Conservation (phyloP, 2,888 invertebrate species). For the Drosophila formosana region DNA sequence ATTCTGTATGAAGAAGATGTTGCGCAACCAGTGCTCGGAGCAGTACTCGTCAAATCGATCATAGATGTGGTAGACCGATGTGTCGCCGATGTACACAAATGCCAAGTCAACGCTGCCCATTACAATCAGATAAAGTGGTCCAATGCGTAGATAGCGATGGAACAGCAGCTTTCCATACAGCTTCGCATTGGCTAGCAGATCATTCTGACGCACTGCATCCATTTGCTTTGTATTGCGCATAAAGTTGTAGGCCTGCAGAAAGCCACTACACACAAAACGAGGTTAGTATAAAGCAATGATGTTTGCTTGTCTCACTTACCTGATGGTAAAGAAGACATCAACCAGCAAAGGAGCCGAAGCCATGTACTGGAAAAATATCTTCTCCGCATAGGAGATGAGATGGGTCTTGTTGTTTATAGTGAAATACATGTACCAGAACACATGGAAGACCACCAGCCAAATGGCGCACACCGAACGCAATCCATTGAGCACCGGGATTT, state of each 20-base stretch:
- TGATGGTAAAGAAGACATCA: constrained; percentile 85
- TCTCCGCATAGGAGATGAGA: constrained; percentile 82
- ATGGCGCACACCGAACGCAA: constrained; percentile 83
- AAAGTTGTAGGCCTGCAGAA: constrained; percentile 84
- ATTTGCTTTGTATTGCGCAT: constrained; percentile 80
- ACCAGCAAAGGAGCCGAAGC: constrained; percentile 84
- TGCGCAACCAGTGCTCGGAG: constrained; percentile 84
- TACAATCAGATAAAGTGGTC: constrained; percentile 83
- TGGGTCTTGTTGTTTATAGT: constrained; percentile 84
- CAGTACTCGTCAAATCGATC: constrained; percentile 84
- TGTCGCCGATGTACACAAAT: constrained; percentile 83
- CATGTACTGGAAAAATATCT: constrained; percentile 82
- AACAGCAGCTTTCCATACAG: constrained; percentile 81
- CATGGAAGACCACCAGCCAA: constrained; percentile 84
- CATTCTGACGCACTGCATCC: constrained; percentile 75
- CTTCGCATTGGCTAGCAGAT: constrained; percentile 71
- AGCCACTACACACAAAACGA: constrained; percentile 72
- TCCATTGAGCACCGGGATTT: constrained; percentile 84
- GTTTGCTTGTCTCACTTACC: constrained; percentile 60
- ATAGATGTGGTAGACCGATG: constrained; percentile 84
- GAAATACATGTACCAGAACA: constrained; percentile 85
- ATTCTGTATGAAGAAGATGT: constrained; percentile 84
- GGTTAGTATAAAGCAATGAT: neutral
- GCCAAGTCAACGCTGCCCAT: constrained; percentile 82
- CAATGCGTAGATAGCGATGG: constrained; percentile 84